These are phyloP conservation scores for Drosophila ogumai DNA, from an alignment of 1,140 invertebrate species.

Conservation along the genomic window DNA sequence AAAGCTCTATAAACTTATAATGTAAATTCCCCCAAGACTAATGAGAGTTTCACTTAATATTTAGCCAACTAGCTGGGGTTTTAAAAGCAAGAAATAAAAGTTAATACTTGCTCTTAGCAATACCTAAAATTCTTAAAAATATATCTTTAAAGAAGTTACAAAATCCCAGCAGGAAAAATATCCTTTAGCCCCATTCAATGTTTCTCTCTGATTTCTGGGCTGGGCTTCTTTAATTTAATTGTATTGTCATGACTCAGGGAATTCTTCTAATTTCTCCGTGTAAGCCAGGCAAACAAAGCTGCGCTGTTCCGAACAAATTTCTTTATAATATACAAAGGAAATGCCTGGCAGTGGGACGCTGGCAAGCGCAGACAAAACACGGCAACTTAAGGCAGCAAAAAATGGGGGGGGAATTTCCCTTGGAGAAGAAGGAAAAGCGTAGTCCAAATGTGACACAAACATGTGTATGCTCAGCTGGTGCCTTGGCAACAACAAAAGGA, in stretches of 20 bases:
- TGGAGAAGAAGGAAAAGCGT: slow-evolving; percentile 23
- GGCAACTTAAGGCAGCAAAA: slow-evolving; percentile 5
- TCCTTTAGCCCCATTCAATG: not conserved
- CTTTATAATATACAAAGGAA: slow-evolving; percentile 83
- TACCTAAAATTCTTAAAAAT: not conserved
- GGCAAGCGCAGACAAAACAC: slow-evolving; percentile 28
- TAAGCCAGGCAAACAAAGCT: slow-evolving; percentile 21
- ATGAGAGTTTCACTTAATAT: not conserved
- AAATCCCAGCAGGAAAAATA: too few species aligned
- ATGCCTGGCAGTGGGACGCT: slow-evolving; percentile 63
- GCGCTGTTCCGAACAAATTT: slow-evolving; percentile 62
- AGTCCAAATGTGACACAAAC: slow-evolving; percentile 79
- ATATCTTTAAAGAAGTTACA: not conserved
- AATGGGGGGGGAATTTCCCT: slow-evolving; percentile 10
- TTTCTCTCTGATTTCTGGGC: not conserved
- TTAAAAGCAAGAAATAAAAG: not conserved
- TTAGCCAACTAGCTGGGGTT: not conserved
- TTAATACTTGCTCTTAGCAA: not conserved
- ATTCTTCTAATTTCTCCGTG: slow-evolving; percentile 19
- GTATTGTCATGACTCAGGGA: not conserved
- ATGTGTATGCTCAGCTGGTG: slow-evolving; percentile 77
- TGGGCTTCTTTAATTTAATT: slow-evolving; percentile 1
- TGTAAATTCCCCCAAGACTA: not conserved
- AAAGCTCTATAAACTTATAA: slow-evolving; percentile 5
- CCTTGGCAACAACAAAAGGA: slow-evolving; percentile 63